A percentile compares a stretch with the other conserved stretches of the same genome.
Evolutionary conservation across 1,140 invertebrate species (phyloP).

Genomic region (Andrena cerasifolii): DNA sequence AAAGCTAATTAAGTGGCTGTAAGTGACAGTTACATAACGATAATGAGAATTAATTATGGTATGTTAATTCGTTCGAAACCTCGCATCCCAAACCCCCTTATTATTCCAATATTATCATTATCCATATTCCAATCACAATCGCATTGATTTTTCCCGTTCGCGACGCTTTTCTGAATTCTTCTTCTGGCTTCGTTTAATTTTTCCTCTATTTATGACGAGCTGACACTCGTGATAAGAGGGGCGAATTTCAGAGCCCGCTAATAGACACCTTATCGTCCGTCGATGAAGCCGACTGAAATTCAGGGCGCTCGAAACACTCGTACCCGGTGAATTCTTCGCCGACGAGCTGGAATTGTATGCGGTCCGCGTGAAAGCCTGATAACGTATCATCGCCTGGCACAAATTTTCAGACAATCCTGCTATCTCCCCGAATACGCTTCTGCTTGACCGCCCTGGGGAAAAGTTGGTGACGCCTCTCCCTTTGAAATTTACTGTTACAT

Average conservation of each 20-base stretch:
- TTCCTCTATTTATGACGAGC: neutral
- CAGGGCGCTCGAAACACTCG: conserved; percentile 4
- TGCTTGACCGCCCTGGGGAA: neutral
- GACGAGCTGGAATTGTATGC: conserved; percentile 22
- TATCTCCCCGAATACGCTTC: conserved; percentile 12
- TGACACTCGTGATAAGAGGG: neutral
- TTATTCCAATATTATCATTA: too few species aligned
- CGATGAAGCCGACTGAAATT: conserved; percentile 13
- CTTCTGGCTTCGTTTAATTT: neutral
- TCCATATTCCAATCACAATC: too few species aligned
- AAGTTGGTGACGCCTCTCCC: neutral
- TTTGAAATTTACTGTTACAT: neutral
- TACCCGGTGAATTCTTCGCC: conserved; percentile 14
- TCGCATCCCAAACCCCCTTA: too few species aligned
- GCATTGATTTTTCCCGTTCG: too few species aligned
- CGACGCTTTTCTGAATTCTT: too few species aligned
- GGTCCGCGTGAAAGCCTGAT: conserved; percentile 33
- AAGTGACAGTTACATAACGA: too few species aligned
- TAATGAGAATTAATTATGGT: too few species aligned
- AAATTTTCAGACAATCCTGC: conserved; percentile 16
- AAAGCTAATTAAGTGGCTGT: too few species aligned
- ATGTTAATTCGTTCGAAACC: too few species aligned
- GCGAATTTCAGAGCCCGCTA: neutral
- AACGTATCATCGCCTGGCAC: conserved; percentile 47
- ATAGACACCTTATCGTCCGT: neutral